These are phyloP conservation scores for Notocelia uddmanniana DNA, from an alignment of 2,888 invertebrate species.

Conservation along the genomic window DNA sequence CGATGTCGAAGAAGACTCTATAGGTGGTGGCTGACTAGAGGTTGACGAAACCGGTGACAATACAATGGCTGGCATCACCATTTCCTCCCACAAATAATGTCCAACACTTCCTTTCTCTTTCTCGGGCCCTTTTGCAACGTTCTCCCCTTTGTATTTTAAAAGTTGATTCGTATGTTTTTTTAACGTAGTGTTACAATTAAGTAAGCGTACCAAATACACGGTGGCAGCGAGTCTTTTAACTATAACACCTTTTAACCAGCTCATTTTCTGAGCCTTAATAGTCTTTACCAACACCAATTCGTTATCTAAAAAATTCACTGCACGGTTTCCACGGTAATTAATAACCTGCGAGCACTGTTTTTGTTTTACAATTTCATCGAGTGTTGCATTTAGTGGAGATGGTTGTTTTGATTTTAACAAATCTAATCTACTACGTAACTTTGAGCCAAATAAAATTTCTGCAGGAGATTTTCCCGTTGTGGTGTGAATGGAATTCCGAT, in stretches of 20 bases:
- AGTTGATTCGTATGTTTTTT: constrained; percentile 12
- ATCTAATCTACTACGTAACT: constrained; percentile 4
- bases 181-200: background rate
- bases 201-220: background rate
- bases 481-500: constrained; percentile 10
- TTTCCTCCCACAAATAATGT: background rate
- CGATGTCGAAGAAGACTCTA: background rate
- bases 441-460: background rate
- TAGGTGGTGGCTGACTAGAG: background rate
- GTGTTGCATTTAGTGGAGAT: background rate
- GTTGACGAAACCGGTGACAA: background rate
- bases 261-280: background rate
- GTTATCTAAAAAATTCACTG: background rate
- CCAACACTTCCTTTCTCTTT: background rate
- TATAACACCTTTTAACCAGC: background rate
- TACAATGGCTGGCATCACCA: background rate
- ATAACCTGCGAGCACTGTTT: constrained; percentile 14
- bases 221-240: background rate
- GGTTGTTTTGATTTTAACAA: constrained; percentile 1
- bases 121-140: background rate
- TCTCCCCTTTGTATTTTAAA: constrained; percentile 10
- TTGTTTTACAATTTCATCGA: constrained; percentile 1
- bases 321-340: background rate
- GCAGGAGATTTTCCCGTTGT: constrained; percentile 7
- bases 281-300: constrained; percentile 1